A percentile compares a stretch with the other conserved stretches of the same genome.
Evolutionary conservation across 2,888 invertebrate genomes (phyloP).

Genomic region (Zygaena filipendulae): DNA sequence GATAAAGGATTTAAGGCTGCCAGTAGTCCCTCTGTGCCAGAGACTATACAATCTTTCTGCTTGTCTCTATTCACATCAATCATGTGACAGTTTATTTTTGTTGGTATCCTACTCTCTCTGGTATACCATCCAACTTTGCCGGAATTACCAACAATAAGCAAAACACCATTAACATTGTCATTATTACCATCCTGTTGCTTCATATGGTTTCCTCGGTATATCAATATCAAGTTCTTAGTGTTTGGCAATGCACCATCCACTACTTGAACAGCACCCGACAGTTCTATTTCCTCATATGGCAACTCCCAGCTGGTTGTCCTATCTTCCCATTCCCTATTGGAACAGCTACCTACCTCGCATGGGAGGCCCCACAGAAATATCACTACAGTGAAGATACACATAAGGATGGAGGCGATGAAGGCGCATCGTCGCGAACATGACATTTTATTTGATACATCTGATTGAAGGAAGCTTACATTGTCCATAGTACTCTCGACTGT

Average conservation of each 20-base stretch:
- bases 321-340: slow-evolving; percentile 60
- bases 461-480: slow-evolving; percentile 57
- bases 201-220: slow-evolving; percentile 76
- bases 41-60: slow-evolving; percentile 78
- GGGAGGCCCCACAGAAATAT: slow-evolving; percentile 82
- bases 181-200: slow-evolving; percentile 54
- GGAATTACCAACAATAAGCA: slow-evolving; percentile 75
- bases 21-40: slow-evolving; percentile 73
- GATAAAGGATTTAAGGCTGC: slow-evolving; percentile 63
- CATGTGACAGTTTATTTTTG: slow-evolving; percentile 77
- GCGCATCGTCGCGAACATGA: slow-evolving; percentile 74
- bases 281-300: slow-evolving; percentile 74
- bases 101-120: slow-evolving; percentile 74
- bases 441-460: slow-evolving; percentile 68
- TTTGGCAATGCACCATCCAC: slow-evolving; percentile 73
- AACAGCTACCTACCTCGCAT: slow-evolving; percentile 77
- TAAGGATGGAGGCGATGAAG: slow-evolving; percentile 75
- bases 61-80: slow-evolving; percentile 79
- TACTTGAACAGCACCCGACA: slow-evolving; percentile 76
- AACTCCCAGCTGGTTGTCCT: slow-evolving; percentile 76
- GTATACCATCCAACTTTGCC: slow-evolving; percentile 82
- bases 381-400: slow-evolving; percentile 77
- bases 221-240: slow-evolving; percentile 77
- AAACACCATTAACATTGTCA: slow-evolving; percentile 72
- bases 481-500: slow-evolving; percentile 60